These are phyloP conservation scores for Myrmophylax atrothorax DNA, from an alignment of 2,113 vertebrate species.

Conservation along the genomic window DNA sequence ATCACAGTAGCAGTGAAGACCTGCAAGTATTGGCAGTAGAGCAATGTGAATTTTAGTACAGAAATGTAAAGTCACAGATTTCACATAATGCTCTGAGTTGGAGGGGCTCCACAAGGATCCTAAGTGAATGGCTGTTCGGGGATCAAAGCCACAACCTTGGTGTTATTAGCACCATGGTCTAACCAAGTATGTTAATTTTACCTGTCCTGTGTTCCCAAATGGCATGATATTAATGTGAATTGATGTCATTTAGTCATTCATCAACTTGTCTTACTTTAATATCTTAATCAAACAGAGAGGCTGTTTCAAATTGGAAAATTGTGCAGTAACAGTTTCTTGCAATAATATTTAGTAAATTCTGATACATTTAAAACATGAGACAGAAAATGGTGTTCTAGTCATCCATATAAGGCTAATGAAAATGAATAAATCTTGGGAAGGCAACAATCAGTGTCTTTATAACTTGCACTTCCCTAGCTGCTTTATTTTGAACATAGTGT, in stretches of 20 bases:
- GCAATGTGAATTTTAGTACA: background rate
- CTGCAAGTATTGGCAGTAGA: background rate
- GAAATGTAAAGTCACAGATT: background rate
- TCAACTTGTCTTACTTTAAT: background rate
- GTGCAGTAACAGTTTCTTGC: background rate
- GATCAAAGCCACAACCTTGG: background rate
- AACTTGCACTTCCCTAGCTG: constrained; percentile 38
- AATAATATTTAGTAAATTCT: constrained; percentile 7
- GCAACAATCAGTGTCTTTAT: constrained; percentile 8
- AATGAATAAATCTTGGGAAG: background rate
- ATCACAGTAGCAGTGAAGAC: constrained; percentile 9
- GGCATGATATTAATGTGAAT: background rate
- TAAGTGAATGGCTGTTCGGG: background rate
- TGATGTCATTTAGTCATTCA: background rate
- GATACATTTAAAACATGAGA: background rate
- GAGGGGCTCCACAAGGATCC: background rate
- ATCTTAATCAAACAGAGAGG: background rate
- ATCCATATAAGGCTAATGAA: constrained; percentile 8
- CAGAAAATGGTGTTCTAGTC: background rate
- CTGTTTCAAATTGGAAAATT: background rate
- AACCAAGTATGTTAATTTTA: background rate
- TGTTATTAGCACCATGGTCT: background rate
- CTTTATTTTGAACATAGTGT: constrained; percentile 59
- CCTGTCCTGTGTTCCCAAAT: background rate
- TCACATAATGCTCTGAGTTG: background rate